Evolutionary conservation across 2,113 vertebrate species (phyloP).

Genomic region (Aldabrachelys gigantea): DNA sequence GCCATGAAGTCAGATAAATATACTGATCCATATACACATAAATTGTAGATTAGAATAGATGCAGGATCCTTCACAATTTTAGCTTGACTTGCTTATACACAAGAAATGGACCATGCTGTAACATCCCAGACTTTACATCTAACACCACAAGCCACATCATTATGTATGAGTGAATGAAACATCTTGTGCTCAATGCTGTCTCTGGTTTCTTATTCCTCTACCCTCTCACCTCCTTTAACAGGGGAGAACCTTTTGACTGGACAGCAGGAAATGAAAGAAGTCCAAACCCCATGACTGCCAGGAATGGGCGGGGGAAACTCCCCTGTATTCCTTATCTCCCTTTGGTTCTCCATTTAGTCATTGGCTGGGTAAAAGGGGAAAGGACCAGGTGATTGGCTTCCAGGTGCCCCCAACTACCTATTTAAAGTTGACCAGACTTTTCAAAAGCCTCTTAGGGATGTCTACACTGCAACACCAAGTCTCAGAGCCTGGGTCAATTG

Average conservation of each 20-base stretch:
- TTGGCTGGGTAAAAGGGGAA: neutral
- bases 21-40: too few species aligned
- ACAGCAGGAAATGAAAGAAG: neutral
- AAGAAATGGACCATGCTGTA: neutral
- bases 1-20: neutral
- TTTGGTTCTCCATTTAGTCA: neutral
- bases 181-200: slow-evolving; percentile 47
- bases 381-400: neutral
- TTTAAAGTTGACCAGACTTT: neutral
- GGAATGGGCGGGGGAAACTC: too few species aligned
- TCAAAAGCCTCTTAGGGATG: neutral
- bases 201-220: slow-evolving; percentile 41
- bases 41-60: neutral
- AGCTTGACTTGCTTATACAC: neutral
- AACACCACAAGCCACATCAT: slow-evolving; percentile 37
- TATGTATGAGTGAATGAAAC: slow-evolving; percentile 36
- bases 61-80: neutral
- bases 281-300: neutral
- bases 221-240: neutral
- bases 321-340: neutral
- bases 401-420: neutral
- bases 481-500: neutral
- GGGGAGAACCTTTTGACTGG: neutral
- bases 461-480: neutral
- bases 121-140: slow-evolving; percentile 42